phyloP scores from a whole-genome alignment of 2,113 vertebrate species.

The Lophotis ruficrista region DNA sequence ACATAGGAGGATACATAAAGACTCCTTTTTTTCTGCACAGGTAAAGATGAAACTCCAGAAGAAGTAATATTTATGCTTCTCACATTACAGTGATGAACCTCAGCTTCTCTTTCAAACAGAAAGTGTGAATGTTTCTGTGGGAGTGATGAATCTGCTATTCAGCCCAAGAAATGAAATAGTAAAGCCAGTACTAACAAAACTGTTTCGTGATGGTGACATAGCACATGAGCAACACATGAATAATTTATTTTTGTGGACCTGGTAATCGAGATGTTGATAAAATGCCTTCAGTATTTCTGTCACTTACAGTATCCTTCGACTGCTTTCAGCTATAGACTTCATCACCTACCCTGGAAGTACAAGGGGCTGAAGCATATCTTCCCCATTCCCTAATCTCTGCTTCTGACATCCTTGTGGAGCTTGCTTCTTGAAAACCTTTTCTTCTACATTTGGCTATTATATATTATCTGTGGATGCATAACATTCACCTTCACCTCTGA shows the following conservation, averaged over 20 bases:
- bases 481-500: not conserved
- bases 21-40: not conserved
- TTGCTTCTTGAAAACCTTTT: not conserved
- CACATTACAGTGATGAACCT: not conserved
- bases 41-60: not conserved
- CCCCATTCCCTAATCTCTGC: not conserved
- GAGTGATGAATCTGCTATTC: not conserved
- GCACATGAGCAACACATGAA: not conserved
- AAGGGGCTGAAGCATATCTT: not conserved
- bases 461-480: not conserved
- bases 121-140: not conserved
- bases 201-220: not conserved
- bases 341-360: not conserved
- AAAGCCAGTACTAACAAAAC: not conserved
- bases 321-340: not conserved
- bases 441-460: not conserved
- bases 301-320: not conserved
- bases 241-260: not conserved
- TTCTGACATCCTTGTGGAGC: not conserved
- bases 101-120: not conserved
- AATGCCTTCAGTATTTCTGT: not conserved
- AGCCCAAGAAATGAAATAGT: not conserved
- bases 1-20: not conserved
- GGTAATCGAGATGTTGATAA: not conserved
- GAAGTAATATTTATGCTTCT: not conserved